Percentiles rank a stretch among this genome's conserved stretches.
Evolutionary conservation across 2,888 invertebrate genomes (phyloP).

Genomic region (Gastracanthus pulcherrimus): DNA sequence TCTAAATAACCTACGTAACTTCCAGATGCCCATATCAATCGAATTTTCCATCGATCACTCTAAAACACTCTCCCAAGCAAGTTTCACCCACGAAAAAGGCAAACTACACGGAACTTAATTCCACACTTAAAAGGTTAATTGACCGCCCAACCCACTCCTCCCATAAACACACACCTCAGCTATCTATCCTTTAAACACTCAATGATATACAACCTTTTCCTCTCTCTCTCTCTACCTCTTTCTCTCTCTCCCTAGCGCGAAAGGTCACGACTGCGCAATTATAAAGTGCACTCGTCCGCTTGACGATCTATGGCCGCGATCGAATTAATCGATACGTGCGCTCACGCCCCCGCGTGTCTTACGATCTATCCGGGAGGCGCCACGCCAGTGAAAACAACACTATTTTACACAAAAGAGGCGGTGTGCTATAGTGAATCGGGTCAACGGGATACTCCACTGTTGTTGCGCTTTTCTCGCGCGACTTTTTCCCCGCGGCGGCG

Average conservation of each 20-base stretch:
- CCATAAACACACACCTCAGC: too few relatives aligned
- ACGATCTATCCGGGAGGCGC: too few relatives aligned
- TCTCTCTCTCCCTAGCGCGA: not conserved
- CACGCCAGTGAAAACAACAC: not conserved
- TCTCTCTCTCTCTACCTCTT: not conserved
- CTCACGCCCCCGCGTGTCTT: not conserved
- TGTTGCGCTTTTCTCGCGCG: not conserved
- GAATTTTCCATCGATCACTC: not conserved
- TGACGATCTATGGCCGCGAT: constrained; percentile 14
- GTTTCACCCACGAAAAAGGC: not conserved
- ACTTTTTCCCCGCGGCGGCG: not conserved
- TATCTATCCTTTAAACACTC: not conserved
- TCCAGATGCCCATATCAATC: too few relatives aligned
- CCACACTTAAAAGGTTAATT: not conserved
- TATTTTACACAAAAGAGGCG: not conserved
- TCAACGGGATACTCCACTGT: constrained; percentile 9
- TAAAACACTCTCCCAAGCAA: not conserved
- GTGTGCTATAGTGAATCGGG: not conserved
- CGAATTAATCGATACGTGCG: constrained; percentile 22
- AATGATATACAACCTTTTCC: not conserved
- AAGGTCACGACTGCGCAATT: constrained; percentile 35
- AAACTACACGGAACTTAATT: not conserved
- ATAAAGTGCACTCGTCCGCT: constrained; percentile 22
- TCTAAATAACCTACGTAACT: not conserved
- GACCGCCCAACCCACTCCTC: not conserved